phyloP scores from a whole-genome alignment of 2,113 vertebrate genomes.

The Vanacampus margaritifer region DNA sequence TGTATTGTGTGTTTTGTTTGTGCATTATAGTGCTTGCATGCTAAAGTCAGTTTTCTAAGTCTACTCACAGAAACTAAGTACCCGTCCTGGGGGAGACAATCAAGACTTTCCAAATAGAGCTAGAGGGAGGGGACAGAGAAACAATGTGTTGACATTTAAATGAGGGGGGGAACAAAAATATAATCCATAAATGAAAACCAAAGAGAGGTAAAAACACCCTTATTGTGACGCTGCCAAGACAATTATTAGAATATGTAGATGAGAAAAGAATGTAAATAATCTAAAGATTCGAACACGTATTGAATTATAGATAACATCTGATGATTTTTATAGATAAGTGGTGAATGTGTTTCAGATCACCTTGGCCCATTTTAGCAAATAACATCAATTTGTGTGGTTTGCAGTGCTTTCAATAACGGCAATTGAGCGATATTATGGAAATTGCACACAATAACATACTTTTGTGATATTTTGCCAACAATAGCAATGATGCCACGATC shows the following conservation, averaged over 20 bases:
- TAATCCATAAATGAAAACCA: conserved; percentile 20
- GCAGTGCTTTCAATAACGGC: neutral
- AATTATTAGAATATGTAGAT: neutral
- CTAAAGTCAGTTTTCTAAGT: conserved; percentile 18
- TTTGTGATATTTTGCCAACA: too few species aligned
- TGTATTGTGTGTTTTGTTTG: neutral
- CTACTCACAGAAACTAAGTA: conserved; percentile 43
- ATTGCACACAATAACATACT: neutral
- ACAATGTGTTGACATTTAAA: conserved; percentile 36
- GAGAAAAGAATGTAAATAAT: neutral
- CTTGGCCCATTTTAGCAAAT: too few species aligned
- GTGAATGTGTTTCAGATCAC: too few species aligned
- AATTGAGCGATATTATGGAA: neutral
- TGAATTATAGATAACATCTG: neutral
- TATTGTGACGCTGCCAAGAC: neutral
- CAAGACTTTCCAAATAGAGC: conserved; percentile 30
- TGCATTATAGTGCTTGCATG: neutral
- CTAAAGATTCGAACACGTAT: neutral
- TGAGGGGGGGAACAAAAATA: conserved; percentile 29
- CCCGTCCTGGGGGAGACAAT: conserved; percentile 36
- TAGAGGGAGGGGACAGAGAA: conserved; percentile 15
- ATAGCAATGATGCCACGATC: too few species aligned
- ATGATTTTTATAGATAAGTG: neutral
- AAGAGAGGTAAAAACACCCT: conserved; percentile 10
- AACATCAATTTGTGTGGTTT: neutral